phyloP scores from a whole-genome alignment of 2,797 vertebrate genomes.

The Cyprinella venusta region DNA sequence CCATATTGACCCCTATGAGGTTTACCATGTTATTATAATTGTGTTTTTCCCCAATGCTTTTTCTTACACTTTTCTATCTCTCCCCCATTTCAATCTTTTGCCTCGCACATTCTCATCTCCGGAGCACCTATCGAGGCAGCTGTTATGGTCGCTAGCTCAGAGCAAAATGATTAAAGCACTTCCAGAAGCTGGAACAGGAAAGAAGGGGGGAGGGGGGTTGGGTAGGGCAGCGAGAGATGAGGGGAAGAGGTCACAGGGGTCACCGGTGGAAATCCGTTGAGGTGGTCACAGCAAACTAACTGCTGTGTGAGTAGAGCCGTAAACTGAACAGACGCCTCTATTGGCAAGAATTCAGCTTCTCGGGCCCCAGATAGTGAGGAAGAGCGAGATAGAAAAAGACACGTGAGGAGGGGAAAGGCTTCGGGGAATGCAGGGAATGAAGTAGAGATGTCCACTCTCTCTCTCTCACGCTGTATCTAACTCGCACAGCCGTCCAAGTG shows the following conservation, averaged over 20 bases:
- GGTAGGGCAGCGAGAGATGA: conserved; percentile 13
- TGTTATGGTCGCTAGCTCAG: conserved; percentile 47
- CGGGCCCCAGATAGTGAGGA: conserved; percentile 41
- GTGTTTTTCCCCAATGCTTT: background rate
- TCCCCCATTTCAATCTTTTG: background rate
- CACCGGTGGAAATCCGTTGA: conserved; percentile 65
- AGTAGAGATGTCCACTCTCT: conserved; percentile 59
- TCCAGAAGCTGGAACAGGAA: conserved; percentile 53
- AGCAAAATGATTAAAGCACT: conserved; percentile 58
- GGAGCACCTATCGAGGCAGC: conserved; percentile 46
- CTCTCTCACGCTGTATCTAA: conserved; percentile 26
- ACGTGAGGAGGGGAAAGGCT: conserved; percentile 41
- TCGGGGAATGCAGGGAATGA: conserved; percentile 68
- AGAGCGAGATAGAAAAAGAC: conserved; percentile 27
- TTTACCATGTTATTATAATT: background rate
- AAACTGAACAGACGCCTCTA: conserved; percentile 61
- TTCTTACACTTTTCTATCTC: background rate
- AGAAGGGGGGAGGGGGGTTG: background rate
- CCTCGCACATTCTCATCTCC: conserved; percentile 48
- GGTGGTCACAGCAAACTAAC: conserved; percentile 62
- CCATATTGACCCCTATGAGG: background rate
- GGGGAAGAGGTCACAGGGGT: conserved; percentile 48
- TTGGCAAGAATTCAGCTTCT: conserved; percentile 65
- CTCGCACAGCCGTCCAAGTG: conserved; percentile 28
- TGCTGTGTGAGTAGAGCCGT: conserved; percentile 57